Evolutionary conservation across 2,888 invertebrate species (phyloP), one percentile per base, ranked within the genome.

Genomic region (Ochropleura leucogaster): DNA sequence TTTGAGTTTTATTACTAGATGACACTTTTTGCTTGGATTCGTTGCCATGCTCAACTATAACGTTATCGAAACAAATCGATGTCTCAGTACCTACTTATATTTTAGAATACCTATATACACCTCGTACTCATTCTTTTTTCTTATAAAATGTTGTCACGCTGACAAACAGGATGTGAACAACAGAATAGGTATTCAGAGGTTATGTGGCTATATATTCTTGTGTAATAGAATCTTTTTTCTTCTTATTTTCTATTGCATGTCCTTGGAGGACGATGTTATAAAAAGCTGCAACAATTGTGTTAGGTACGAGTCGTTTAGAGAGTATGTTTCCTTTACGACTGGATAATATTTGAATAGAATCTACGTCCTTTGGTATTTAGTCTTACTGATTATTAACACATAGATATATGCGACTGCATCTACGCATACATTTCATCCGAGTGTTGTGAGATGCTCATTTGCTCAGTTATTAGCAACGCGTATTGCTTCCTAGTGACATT

Each of bases 91-190:
- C 42, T 47, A 9, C 46, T 18, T 5, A 59, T 49, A 44, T 18
- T 16, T 30, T 68, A 40, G 8, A 68, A 68, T 73, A 47, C 20
- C 46, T 47, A 57, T 14, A 30, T 12, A 51, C 12, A n/a, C 62
- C n/a, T 62, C 18, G 14, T 16, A 46, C 40, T 63, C 14, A 8
- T 44, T 53, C 1, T 66, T 69, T 63, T 69, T 59, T 40, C 16
- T 70, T 59, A 42, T 63, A 59, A 4, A 5, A 53, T 66, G 42
- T 63, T 44, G 62, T 64, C 63, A 70, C 51, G 20, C 63, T 63
- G 66, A 51, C 49, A 65, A 69, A 79, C 83, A 87, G 85, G 87
- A 87, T 87, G 59, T 85, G 77, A 77, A 63, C 44, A 69, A 73
- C 44, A 55, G 59, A 71, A 62, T 82, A 85, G 71, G 67, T 72